Evolutionary conservation across 2,888 invertebrate genomes (phyloP).

Genomic region (Apotomis capreana): DNA sequence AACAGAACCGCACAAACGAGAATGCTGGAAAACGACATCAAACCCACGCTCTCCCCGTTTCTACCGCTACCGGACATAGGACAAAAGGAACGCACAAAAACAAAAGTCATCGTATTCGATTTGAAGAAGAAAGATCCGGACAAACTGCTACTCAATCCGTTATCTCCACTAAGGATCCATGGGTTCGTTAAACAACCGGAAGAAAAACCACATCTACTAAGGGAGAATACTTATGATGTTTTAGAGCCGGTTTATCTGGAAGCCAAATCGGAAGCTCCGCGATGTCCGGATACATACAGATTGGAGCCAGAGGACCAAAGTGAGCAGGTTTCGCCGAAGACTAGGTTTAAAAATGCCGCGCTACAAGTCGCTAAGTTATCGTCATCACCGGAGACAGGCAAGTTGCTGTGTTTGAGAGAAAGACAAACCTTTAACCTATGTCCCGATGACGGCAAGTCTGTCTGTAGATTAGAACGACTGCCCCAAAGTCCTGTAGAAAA

Average conservation of each 20-base stretch:
- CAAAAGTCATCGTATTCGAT: constrained; percentile 75
- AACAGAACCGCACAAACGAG: constrained; percentile 72
- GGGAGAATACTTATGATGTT: constrained; percentile 79
- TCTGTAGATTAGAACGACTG: constrained; percentile 62
- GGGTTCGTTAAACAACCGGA: constrained; percentile 59
- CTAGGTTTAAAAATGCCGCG: constrained; percentile 75
- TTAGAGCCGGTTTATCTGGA: constrained; percentile 70
- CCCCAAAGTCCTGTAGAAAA: constrained; percentile 68
- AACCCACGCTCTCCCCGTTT: constrained; percentile 73
- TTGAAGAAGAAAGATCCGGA: constrained; percentile 60
- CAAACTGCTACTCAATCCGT: constrained; percentile 67
- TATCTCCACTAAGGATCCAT: constrained; percentile 70
- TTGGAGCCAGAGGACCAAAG: constrained; percentile 41
- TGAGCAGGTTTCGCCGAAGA: constrained; percentile 66
- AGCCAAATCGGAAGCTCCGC: constrained; percentile 50
- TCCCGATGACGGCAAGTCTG: constrained; percentile 52
- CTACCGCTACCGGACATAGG: constrained; percentile 79
- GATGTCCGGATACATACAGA: constrained; percentile 44
- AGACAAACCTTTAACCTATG: constrained; percentile 63
- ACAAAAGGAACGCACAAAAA: constrained; percentile 65
- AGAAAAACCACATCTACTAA: constrained; percentile 65
- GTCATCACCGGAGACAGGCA: constrained; percentile 73
- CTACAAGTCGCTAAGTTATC: constrained; percentile 70
- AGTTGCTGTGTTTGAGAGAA: constrained; percentile 71
- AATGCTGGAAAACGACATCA: constrained; percentile 75